phyloP scores from a whole-genome alignment of 2,888 invertebrate species.

The Scaeva pyrastri region DNA sequence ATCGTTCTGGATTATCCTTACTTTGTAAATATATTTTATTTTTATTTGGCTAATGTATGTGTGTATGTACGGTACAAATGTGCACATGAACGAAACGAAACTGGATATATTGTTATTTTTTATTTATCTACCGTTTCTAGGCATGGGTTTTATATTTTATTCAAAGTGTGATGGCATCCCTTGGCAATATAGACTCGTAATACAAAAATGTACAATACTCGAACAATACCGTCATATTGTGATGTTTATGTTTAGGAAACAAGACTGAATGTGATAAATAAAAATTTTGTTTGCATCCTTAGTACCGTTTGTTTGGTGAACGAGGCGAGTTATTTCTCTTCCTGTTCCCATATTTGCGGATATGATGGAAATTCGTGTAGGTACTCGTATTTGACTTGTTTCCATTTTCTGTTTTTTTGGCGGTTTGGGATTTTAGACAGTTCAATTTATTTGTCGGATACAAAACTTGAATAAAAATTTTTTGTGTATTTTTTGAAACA shows the following conservation, averaged over 20 bases:
- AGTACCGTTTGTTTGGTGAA: not conserved
- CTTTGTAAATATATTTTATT: constrained; percentile 27
- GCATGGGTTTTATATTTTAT: not conserved
- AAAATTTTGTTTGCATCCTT: not conserved
- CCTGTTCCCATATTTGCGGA: too few relatives aligned
- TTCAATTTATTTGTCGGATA: too few relatives aligned
- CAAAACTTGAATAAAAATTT: too few relatives aligned
- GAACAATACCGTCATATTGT: not conserved
- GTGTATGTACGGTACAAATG: not conserved
- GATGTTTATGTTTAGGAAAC: not conserved
- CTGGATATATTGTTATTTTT: constrained; percentile 11
- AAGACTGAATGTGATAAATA: constrained; percentile 20
- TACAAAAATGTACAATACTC: not conserved
- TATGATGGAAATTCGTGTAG: too few relatives aligned
- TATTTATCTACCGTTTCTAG: constrained; percentile 4
- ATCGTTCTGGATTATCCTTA: constrained; percentile 8
- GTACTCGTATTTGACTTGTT: too few relatives aligned
- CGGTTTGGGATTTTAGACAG: too few relatives aligned
- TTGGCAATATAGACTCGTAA: not conserved
- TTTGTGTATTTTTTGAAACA: too few relatives aligned
- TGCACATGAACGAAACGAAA: not conserved
- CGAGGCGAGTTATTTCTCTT: not conserved
- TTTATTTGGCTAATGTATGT: constrained; percentile 23
- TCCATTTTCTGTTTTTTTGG: too few relatives aligned
- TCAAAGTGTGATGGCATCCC: not conserved